Conservation (phyloP, 1,140 invertebrate genomes). For the Drosophila ercepeae region DNA sequence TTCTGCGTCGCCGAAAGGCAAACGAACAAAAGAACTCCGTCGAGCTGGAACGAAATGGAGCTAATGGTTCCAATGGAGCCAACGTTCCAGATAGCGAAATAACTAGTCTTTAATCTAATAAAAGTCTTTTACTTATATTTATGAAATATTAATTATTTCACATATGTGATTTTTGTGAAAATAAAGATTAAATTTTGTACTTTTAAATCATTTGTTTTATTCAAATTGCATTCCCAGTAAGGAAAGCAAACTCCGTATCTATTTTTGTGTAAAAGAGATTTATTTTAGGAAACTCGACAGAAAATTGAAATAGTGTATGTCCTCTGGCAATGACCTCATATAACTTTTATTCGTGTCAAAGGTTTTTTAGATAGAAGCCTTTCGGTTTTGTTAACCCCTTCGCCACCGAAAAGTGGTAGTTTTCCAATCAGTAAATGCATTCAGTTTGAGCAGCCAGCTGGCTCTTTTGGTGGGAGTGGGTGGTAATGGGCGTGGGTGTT, state of each 20-base stretch:
- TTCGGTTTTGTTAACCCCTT: constrained; percentile 5
- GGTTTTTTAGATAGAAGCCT: constrained; percentile 33
- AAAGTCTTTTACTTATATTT: constrained; percentile 35
- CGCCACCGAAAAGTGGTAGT: constrained; percentile 52
- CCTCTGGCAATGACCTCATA: constrained; percentile 13
- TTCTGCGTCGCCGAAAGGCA: constrained; percentile 57
- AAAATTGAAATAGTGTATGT: neutral
- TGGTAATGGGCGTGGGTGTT: constrained; percentile 35
- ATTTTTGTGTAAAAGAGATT: neutral
- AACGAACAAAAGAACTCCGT: constrained; percentile 36
- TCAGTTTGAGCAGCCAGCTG: constrained; percentile 73
- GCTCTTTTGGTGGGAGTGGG: constrained; percentile 13
- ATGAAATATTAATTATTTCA: constrained; percentile 8
- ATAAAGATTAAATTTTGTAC: neutral
- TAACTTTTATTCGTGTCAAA: constrained; percentile 33
- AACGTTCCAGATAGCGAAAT: constrained; percentile 64
- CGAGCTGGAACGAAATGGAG: constrained; percentile 55
- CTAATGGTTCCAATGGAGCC: constrained; percentile 36
- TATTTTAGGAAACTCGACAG: constrained; percentile 27
- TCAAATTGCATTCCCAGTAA: no score
- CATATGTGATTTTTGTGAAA: neutral
- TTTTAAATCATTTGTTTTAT: constrained; percentile 5
- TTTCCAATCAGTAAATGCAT: constrained; percentile 84
- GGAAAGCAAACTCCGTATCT: no score
- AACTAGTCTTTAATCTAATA: constrained; percentile 70